A percentile compares a stretch with the other conserved stretches of the same genome.
These are phyloP conservation scores for Microcebus lehilahytsara DNA, from an alignment of 2,113 vertebrate species.

Conservation along the genomic window DNA sequence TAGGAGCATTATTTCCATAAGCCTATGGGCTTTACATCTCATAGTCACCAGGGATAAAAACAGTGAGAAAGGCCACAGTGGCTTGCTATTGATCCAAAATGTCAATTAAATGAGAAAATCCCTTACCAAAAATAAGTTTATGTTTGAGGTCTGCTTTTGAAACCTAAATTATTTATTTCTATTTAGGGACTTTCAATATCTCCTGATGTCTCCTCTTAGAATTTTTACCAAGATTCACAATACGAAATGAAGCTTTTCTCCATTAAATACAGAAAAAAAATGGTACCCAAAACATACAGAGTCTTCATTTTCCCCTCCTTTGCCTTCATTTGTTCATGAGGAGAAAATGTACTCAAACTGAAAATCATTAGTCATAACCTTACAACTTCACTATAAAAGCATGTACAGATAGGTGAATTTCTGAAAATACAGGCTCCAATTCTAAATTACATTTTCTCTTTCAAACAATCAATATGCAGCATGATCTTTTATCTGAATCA, in stretches of 20 bases:
- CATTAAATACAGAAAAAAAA: background rate
- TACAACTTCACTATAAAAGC: background rate
- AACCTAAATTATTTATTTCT: background rate
- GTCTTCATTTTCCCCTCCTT: background rate
- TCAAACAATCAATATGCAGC: slow-evolving; percentile 21
- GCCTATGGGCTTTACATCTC: background rate
- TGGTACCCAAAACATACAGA: background rate
- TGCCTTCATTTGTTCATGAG: slow-evolving; percentile 6
- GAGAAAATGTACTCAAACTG: background rate
- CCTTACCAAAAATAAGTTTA: slow-evolving; percentile 3
- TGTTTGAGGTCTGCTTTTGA: background rate
- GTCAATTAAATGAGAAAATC: slow-evolving; percentile 23
- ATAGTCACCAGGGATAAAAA: background rate
- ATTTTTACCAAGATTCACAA: slow-evolving; percentile 25
- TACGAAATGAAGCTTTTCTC: background rate
- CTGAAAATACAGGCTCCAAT: background rate
- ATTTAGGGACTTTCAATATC: background rate
- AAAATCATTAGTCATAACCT: background rate
- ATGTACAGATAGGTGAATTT: background rate
- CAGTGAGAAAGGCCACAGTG: background rate
- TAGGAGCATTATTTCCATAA: background rate
- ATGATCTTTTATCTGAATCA: slow-evolving; percentile 52
- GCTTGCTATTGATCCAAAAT: background rate
- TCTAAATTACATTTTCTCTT: slow-evolving; percentile 31
- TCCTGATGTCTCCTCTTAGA: background rate